phyloP scores from a whole-genome alignment of 1,140 invertebrate species.

The Spodoptera litura region DNA sequence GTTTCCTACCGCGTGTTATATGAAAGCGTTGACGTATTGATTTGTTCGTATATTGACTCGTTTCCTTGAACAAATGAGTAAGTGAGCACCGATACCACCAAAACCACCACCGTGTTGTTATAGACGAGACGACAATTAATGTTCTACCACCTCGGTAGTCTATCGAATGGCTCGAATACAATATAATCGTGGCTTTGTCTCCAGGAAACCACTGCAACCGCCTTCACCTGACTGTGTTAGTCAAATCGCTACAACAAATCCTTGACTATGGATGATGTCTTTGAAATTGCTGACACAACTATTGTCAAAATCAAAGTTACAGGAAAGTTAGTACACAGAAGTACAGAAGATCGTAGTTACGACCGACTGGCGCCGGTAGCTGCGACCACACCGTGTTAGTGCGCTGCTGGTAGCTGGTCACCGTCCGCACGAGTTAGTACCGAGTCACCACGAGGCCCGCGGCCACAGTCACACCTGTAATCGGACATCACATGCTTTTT shows the following conservation, averaged over 20 bases:
- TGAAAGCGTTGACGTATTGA: not conserved
- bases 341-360: not conserved
- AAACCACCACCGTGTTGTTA: conserved; percentile 40
- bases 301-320: no score
- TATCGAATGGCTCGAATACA: no score
- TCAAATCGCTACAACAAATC: not conserved
- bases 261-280: not conserved
- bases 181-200: no score
- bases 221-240: no score
- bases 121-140: not conserved
- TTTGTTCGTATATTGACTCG: not conserved
- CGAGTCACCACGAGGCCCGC: conserved; percentile 34
- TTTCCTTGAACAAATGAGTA: conserved; percentile 34
- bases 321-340: no score
- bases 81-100: conserved; percentile 11
- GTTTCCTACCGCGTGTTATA: conserved; percentile 24
- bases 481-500: conserved; percentile 67
- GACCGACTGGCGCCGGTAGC: not conserved
- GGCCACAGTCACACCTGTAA: conserved; percentile 68
- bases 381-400: conserved; percentile 49
- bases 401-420: not conserved
- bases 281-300: no score
- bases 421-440: conserved; percentile 53
- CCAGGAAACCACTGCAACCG: no score
- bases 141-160: not conserved